Percentiles rank a stretch among this genome's conserved stretches.
phyloP scores from a whole-genome alignment of 2,113 vertebrate genomes.

The Podocnemis expansa region DNA sequence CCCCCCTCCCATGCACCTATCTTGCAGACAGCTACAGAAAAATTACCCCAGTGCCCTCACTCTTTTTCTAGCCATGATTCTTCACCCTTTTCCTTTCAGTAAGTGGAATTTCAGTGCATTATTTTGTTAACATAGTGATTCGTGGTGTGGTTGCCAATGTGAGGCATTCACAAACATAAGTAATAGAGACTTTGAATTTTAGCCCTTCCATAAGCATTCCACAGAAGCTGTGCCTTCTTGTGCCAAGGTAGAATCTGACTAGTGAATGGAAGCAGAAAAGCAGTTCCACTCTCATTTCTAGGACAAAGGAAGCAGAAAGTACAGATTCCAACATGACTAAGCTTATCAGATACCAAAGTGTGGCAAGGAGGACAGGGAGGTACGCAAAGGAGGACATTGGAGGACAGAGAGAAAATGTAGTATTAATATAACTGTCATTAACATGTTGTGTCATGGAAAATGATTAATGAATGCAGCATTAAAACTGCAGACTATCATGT shows the following conservation, averaged over 20 bases:
- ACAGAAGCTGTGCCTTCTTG: not conserved
- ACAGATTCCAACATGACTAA: not conserved
- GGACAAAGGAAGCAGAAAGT: not conserved
- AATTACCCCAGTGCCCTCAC: not conserved
- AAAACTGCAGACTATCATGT: no score
- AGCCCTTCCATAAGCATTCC: fast-evolving
- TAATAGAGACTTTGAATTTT: not conserved
- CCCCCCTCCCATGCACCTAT: not conserved
- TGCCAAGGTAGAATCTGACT: not conserved
- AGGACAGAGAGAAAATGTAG: no score
- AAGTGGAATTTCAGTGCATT: not conserved
- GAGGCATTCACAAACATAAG: not conserved
- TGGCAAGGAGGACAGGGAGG: no score
- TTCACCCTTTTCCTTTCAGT: not conserved
- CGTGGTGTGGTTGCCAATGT: not conserved
- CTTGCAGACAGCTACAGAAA: fast-evolving
- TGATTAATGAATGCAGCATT: no score
- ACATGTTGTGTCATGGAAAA: no score
- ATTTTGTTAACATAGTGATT: not conserved
- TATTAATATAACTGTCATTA: no score
- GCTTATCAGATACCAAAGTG: no score
- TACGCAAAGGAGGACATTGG: no score
- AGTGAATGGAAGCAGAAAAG: not conserved
- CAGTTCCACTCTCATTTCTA: not conserved
- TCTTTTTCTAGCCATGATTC: not conserved